Conservation (phyloP, 2,797 vertebrate species). For the Oreortyx pictus region DNA sequence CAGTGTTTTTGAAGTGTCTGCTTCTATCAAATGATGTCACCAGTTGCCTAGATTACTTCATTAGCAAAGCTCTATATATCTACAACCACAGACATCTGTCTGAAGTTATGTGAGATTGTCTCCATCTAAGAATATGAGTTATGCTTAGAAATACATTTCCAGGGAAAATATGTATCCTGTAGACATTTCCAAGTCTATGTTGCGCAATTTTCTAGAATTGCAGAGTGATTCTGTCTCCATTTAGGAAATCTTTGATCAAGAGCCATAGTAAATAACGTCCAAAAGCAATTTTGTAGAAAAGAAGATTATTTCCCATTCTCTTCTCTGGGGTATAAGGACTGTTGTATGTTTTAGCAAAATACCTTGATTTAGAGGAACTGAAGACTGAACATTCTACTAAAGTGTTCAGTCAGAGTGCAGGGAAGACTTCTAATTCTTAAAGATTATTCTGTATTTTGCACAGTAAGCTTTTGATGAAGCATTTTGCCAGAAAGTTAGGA, state of each 20-base stretch:
- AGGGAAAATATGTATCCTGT: background rate
- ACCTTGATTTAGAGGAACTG: background rate
- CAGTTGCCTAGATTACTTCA: background rate
- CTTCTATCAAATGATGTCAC: background rate
- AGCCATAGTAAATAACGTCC: background rate
- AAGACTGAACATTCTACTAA: background rate
- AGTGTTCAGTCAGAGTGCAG: background rate
- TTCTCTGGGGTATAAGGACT: background rate
- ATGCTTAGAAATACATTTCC: background rate
- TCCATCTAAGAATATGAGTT: background rate
- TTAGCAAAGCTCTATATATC: background rate
- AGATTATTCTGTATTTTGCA: background rate
- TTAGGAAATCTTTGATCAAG: conserved; percentile 12
- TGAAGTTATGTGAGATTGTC: background rate
- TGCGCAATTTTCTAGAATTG: background rate
- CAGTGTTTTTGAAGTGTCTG: background rate
- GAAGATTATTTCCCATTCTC: background rate
- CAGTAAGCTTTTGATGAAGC: background rate
- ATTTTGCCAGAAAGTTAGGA: background rate
- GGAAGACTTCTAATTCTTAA: background rate
- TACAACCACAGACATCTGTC: background rate
- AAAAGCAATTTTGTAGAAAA: conserved; percentile 34
- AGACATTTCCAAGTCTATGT: background rate
- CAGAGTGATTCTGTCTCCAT: background rate
- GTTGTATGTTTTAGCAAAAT: background rate